Evolutionary conservation across 2,888 invertebrate genomes (phyloP).

Genomic region (Xanthorhoe designata): DNA sequence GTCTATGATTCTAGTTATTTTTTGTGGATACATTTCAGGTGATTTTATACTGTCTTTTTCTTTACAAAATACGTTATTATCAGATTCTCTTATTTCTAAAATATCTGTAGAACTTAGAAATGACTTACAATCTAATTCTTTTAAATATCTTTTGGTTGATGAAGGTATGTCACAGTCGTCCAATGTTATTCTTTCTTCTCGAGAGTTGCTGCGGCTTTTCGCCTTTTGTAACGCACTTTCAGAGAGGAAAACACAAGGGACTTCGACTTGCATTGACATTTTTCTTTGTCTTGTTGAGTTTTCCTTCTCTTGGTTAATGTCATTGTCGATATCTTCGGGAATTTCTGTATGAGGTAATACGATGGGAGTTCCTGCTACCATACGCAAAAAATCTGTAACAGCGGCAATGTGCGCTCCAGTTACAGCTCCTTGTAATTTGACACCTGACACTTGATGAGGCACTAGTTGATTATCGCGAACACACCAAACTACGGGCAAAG

Average conservation of each 20-base stretch:
- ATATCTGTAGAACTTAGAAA: slow-evolving; percentile 65
- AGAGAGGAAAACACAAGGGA: slow-evolving; percentile 82
- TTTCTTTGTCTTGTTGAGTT: slow-evolving; percentile 74
- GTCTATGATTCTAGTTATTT: slow-evolving; percentile 80
- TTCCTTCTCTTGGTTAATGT: slow-evolving; percentile 77
- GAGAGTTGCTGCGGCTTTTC: slow-evolving; percentile 76
- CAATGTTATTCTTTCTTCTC: slow-evolving; percentile 77
- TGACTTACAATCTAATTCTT: slow-evolving; percentile 66
- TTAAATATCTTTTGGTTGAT: slow-evolving; percentile 63
- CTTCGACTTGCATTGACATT: slow-evolving; percentile 84
- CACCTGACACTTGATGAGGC: slow-evolving; percentile 88
- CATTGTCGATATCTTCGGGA: slow-evolving; percentile 74
- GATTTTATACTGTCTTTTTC: slow-evolving; percentile 62
- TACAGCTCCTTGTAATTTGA: slow-evolving; percentile 87
- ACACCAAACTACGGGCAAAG: slow-evolving; percentile 88
- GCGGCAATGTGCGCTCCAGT: slow-evolving; percentile 88
- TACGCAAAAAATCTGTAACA: slow-evolving; percentile 87
- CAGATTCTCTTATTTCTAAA: slow-evolving; percentile 62
- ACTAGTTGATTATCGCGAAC: slow-evolving; percentile 88
- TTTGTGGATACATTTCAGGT: slow-evolving; percentile 68
- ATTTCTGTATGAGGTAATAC: slow-evolving; percentile 82
- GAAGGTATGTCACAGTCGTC: slow-evolving; percentile 66
- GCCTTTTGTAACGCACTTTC: slow-evolving; percentile 80
- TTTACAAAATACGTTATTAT: slow-evolving; percentile 47
- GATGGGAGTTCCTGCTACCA: slow-evolving; percentile 87